Evolutionary conservation across 2,797 vertebrate genomes (phyloP).

Genomic region (Neosalanx taihuensis): DNA sequence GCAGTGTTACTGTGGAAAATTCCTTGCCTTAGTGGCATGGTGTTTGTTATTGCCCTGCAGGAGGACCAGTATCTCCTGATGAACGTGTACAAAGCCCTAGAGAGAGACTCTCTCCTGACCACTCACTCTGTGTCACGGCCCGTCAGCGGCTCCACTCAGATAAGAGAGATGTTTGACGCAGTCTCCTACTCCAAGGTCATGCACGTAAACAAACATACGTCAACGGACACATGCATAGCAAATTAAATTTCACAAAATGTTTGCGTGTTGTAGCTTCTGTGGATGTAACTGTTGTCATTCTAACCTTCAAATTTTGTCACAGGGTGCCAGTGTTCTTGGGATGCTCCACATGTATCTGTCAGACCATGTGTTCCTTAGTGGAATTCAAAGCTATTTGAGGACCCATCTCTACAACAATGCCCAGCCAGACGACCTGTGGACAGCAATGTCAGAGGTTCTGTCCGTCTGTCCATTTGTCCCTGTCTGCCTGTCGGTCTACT

Average conservation of each 20-base stretch:
- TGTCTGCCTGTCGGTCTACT: neutral
- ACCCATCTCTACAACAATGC: slow-evolving; percentile 27
- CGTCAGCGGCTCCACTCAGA: slow-evolving; percentile 17
- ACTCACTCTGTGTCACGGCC: slow-evolving; percentile 22
- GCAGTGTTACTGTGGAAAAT: neutral
- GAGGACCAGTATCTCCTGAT: slow-evolving; percentile 15
- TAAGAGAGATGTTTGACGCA: slow-evolving; percentile 30
- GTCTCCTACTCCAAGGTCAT: slow-evolving; percentile 30
- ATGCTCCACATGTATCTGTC: slow-evolving; percentile 26
- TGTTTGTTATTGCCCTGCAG: neutral
- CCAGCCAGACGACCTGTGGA: slow-evolving; percentile 27
- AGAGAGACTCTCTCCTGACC: slow-evolving; percentile 14
- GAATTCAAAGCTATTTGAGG: slow-evolving; percentile 25
- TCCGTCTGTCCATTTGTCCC: neutral
- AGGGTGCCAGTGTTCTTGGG: slow-evolving; percentile 25
- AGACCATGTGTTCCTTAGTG: slow-evolving; percentile 18
- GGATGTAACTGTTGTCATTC: neutral
- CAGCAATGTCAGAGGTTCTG: slow-evolving; percentile 21
- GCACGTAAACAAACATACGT: no score
- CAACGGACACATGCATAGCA: neutral
- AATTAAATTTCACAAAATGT: neutral
- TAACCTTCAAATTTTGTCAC: neutral
- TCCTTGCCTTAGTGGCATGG: neutral
- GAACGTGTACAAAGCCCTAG: slow-evolving; percentile 19
- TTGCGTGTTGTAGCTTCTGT: neutral